Evolutionary conservation across 2,888 invertebrate genomes (phyloP).

Genomic region (Rosalia funebris): DNA sequence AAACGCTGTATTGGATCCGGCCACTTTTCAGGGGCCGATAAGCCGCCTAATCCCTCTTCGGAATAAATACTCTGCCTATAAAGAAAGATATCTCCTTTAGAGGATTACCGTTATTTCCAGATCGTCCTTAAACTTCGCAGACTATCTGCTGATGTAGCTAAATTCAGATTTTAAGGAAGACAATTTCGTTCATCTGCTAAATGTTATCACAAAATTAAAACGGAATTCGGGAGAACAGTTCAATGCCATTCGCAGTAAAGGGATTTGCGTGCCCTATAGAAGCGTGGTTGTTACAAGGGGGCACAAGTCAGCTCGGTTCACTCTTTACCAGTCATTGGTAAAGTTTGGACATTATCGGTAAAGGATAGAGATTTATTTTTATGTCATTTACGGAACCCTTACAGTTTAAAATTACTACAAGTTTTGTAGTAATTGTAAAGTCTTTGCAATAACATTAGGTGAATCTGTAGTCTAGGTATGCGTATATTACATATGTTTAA

Average conservation of each 20-base stretch:
- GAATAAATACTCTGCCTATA: conserved; percentile 60
- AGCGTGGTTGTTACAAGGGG: too few species aligned
- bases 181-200: conserved; percentile 33
- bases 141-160: conserved; percentile 46
- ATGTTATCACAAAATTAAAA: conserved; percentile 32
- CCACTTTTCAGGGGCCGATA: conserved; percentile 59
- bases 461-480: too few species aligned
- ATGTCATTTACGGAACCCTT: too few species aligned
- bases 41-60: conserved; percentile 57
- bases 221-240: conserved; percentile 19
- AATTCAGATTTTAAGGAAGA: conserved; percentile 43
- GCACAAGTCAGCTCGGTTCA: too few species aligned
- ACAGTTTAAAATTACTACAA: too few species aligned
- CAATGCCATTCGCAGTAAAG: conserved; percentile 21
- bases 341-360: too few species aligned
- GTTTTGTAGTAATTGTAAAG: too few species aligned
- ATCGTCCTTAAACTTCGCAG: conserved; percentile 50
- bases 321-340: too few species aligned
- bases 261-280: conserved; percentile 20
- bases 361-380: too few species aligned
- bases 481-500: too few species aligned
- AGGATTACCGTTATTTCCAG: conserved; percentile 58
- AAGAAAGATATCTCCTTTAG: conserved; percentile 58
- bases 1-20: conserved; percentile 56
- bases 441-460: too few species aligned